Percentiles rank a stretch among this genome's conserved stretches.
These are phyloP conservation scores for Onthophagus sagittarius DNA, from an alignment of 2,888 invertebrate species.

Conservation along the genomic window DNA sequence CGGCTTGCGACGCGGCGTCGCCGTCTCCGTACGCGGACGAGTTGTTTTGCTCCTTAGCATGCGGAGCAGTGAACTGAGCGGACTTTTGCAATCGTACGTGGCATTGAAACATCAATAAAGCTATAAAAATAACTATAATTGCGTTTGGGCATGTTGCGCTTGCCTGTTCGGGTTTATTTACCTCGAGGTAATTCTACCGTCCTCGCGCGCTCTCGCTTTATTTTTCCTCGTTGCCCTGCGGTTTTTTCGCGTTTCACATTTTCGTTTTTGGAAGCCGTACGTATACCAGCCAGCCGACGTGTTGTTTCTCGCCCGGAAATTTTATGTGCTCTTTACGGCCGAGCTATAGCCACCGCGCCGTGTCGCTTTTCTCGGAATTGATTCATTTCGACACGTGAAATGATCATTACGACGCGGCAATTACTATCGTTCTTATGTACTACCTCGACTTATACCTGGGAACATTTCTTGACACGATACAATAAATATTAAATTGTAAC, in stretches of 20 bases:
- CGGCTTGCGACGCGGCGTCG: constrained; percentile 29
- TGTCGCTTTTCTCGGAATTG: neutral
- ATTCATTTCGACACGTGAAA: neutral
- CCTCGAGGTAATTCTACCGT: constrained; percentile 13
- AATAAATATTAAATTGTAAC: neutral
- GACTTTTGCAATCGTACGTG: constrained; percentile 41
- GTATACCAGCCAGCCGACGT: neutral
- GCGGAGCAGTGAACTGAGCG: constrained; percentile 44
- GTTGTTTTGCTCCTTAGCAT: constrained; percentile 39
- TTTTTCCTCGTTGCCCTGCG: constrained; percentile 1
- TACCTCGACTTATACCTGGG: neutral
- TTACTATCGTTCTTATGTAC: neutral
- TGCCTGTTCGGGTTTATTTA: constrained; percentile 22
- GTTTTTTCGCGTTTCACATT: neutral
- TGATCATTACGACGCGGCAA: neutral
- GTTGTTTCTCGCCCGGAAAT: neutral
- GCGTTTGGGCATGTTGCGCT: constrained; percentile 30
- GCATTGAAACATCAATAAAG: constrained; percentile 45
- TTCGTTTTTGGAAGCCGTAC: neutral
- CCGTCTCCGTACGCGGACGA: constrained; percentile 32
- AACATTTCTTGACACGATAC: neutral
- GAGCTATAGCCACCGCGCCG: neutral
- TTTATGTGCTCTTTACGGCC: neutral
- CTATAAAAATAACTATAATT: constrained; percentile 41
- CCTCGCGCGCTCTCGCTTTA: neutral